phyloP scores from a whole-genome alignment of 2,888 invertebrate genomes.

The Stenolophus ochropezus region DNA sequence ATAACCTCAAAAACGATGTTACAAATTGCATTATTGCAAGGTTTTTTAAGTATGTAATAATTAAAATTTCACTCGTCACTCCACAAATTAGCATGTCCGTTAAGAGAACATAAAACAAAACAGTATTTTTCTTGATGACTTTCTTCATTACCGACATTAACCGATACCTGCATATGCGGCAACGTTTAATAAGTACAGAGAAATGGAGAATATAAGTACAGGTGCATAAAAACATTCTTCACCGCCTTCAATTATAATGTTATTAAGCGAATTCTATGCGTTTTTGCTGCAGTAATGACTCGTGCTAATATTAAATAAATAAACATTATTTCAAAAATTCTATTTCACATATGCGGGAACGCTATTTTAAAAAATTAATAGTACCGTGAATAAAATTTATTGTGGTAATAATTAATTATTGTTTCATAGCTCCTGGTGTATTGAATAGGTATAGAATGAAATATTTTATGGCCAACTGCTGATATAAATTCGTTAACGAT shows the following conservation, averaged over 20 bases:
- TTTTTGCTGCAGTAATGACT: constrained; percentile 7
- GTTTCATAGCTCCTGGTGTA: not conserved
- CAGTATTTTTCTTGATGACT: constrained; percentile 29
- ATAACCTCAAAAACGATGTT: no score
- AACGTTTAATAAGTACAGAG: constrained; percentile 40
- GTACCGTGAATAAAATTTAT: not conserved
- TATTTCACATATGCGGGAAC: not conserved
- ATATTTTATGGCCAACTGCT: no score
- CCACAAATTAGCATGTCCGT: constrained; percentile 24
- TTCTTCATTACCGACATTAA: constrained; percentile 50
- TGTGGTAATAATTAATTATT: not conserved
- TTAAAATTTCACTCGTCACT: constrained; percentile 3
- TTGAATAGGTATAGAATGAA: not conserved
- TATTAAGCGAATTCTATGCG: constrained; percentile 47
- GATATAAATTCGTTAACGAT: not conserved
- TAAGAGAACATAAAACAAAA: constrained; percentile 21
- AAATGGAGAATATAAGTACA: constrained; percentile 45
- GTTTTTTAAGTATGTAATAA: not conserved
- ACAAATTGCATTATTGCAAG: no score
- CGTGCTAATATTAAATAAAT: constrained; percentile 44
- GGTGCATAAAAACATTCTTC: constrained; percentile 54
- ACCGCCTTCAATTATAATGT: constrained; percentile 57
- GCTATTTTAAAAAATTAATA: not conserved
- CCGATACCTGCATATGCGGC: constrained; percentile 47
- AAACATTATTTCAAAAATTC: constrained; percentile 36